Base-by-base conservation (phyloP, 1,140 invertebrate species). In the Centruroides sculpturatus region DNA sequence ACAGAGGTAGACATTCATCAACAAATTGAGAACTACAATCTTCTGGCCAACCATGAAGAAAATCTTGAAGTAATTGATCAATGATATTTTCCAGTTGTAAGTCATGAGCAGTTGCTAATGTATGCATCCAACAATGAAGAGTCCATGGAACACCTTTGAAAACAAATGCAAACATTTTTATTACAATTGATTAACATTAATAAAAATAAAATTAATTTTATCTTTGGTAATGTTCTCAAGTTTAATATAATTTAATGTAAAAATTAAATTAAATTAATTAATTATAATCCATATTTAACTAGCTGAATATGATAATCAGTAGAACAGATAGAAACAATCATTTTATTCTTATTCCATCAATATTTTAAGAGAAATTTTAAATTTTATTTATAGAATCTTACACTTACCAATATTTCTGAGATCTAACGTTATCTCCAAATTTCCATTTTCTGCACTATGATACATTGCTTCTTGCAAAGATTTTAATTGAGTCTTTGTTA, bases 381-480 rank as follows among this genome's bases (percentile, higher is more conserved):
- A 56, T 23, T 23, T 23, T 23, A 23, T 23, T 23, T 23, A 23
- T 2, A 23, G 23, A 23, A 23, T 23, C 10, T 23, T 47, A 10
- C n/a, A 66, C 71, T 70, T 68, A 86, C 85, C 85, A 47, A 71
- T 59, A 52, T 67, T 66, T 35, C 66, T 59, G 35, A 70, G 61
- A 49, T 70, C 69, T 5, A 69, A 55, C 3, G 68, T 67, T 41
- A 69, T 68, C 53, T 70, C 69, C 66, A 92, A 78, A 75, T 91
- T 85, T 70, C 89, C 89, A 70, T 87, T 90, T 72, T 93, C 89
- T 3, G 87, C 85, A 66, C 86, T 87, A 69, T 91, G 89, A 72
- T 92, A 93, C 87, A 93, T 90, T 4, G 89, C 88, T 75, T 92
- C 89, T 69, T 92, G 88, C 48, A 92, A 74, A 47, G 85, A 83